phyloP scores from a whole-genome alignment of 1,140 invertebrate species.

The Carcinoscorpius rotundicauda region DNA sequence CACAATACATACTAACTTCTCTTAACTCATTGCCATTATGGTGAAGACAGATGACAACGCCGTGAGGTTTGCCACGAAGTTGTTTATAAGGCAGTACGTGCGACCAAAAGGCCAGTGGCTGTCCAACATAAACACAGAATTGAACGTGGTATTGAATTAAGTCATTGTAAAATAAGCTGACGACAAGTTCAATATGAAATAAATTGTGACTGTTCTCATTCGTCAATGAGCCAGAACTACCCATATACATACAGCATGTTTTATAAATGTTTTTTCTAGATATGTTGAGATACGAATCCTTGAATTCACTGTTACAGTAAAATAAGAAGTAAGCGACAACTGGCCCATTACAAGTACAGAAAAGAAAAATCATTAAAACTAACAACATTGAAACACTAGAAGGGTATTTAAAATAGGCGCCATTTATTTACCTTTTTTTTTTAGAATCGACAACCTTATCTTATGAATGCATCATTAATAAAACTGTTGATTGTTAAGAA shows the following conservation, averaged over 20 bases:
- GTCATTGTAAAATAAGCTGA: constrained; percentile 30
- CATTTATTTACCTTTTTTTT: too few relatives aligned
- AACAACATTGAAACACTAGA: too few relatives aligned
- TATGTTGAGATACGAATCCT: too few relatives aligned
- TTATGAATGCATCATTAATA: too few relatives aligned
- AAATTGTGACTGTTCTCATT: constrained; percentile 26
- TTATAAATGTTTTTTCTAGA: too few relatives aligned
- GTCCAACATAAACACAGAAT: constrained; percentile 34
- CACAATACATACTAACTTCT: constrained; percentile 54
- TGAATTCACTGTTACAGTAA: too few relatives aligned
- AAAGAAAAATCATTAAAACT: too few relatives aligned
- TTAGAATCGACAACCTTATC: too few relatives aligned
- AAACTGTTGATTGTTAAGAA: too few relatives aligned
- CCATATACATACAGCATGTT: constrained; percentile 66
- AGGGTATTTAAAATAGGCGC: too few relatives aligned
- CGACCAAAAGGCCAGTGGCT: constrained; percentile 71
- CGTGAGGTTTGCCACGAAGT: constrained; percentile 75
- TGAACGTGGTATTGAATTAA: constrained; percentile 36
- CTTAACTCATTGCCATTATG: constrained; percentile 84
- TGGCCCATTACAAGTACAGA: too few relatives aligned
- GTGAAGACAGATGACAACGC: constrained; percentile 79
- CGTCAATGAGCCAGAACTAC: constrained; percentile 64
- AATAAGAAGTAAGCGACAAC: too few relatives aligned
- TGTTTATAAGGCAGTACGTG: constrained; percentile 68
- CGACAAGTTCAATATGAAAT: constrained; percentile 27